Conservation (phyloP, 2,888 invertebrate species). For the Eilema caniola region DNA sequence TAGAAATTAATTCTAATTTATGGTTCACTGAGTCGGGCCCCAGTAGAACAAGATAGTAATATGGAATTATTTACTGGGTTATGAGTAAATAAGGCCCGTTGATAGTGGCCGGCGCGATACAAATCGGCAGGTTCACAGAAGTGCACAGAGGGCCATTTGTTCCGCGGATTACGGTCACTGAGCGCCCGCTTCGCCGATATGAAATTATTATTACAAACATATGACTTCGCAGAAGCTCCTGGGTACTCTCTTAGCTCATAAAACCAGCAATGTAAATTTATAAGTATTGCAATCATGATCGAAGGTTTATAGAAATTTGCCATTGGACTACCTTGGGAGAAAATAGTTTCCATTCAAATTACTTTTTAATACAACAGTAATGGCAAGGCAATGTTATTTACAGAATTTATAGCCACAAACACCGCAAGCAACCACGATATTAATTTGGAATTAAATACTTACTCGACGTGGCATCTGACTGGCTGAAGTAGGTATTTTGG, state of each 20-base stretch:
- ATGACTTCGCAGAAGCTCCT: conserved; percentile 62
- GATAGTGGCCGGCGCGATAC: conserved; percentile 62
- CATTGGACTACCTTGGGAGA: conserved; percentile 9
- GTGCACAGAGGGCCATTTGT: conserved; percentile 78
- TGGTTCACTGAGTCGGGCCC: conserved; percentile 48
- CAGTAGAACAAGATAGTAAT: conserved; percentile 47
- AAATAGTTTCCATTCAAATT: conserved; percentile 20
- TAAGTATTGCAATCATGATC: neutral
- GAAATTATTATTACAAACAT: conserved; percentile 82
- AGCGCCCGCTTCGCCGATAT: conserved; percentile 71
- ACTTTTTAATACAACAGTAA: conserved; percentile 10
- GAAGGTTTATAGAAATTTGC: neutral
- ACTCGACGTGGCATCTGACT: no score
- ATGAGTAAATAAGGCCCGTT: conserved; percentile 66
- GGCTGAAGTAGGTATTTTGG: conserved; percentile 77
- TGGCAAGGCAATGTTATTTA: conserved; percentile 40
- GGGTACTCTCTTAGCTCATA: conserved; percentile 37
- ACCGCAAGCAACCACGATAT: conserved; percentile 56
- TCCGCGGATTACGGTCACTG: conserved; percentile 70
- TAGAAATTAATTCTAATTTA: conserved; percentile 39
- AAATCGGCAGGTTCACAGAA: conserved; percentile 81
- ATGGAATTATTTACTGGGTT: conserved; percentile 69
- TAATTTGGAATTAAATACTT: conserved; percentile 71
- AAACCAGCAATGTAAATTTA: conserved; percentile 21
- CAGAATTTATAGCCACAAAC: conserved; percentile 49